Evolutionary conservation across 2,888 invertebrate genomes (phyloP).

Genomic region (Pasiphila rectangulata): DNA sequence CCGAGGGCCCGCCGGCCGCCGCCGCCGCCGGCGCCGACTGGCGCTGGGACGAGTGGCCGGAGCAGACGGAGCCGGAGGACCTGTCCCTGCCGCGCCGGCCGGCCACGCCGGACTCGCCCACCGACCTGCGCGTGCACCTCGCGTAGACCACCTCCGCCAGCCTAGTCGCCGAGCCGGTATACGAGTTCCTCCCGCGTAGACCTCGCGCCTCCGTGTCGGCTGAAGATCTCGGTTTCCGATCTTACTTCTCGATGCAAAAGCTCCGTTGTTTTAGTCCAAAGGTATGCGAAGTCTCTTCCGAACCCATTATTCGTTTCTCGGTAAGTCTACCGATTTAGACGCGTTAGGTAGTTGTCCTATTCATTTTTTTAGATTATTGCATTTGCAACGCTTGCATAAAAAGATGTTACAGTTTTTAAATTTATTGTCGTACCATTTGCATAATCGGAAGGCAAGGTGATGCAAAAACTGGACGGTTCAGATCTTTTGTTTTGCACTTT

Average conservation of each 20-base stretch:
- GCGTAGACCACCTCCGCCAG: slow-evolving; percentile 64
- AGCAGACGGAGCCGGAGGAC: slow-evolving; percentile 96
- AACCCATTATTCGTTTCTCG: slow-evolving; percentile 47
- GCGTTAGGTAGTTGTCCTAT: slow-evolving; percentile 64
- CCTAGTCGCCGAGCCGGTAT: slow-evolving; percentile 81
- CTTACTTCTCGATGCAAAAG: slow-evolving; percentile 7
- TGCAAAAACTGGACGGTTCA: slow-evolving; percentile 64
- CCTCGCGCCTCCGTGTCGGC: slow-evolving; percentile 52
- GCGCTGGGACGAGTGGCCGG: slow-evolving; percentile 83
- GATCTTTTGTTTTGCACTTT: slow-evolving; percentile 61
- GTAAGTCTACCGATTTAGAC: slow-evolving; percentile 58
- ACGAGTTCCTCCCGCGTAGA: slow-evolving; percentile 87
- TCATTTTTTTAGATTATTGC: slow-evolving; percentile 60
- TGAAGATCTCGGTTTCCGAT: slow-evolving; percentile 33
- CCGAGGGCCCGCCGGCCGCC: slow-evolving; percentile 64
- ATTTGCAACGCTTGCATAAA: slow-evolving; percentile 63
- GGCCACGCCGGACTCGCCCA: slow-evolving; percentile 74
- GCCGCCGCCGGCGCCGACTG: slow-evolving; percentile 69
- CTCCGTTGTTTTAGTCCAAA: slow-evolving; percentile 15
- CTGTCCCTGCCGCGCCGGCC: slow-evolving; percentile 85
- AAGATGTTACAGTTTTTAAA: slow-evolving; percentile 71
- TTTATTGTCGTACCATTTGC: slow-evolving; percentile 75
- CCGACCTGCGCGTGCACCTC: slow-evolving; percentile 75
- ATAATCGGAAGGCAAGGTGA: slow-evolving; percentile 72
- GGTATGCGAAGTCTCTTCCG: too few species aligned